Conservation (phyloP, 2,797 vertebrate genomes). For the Oreochromis grahami region DNA sequence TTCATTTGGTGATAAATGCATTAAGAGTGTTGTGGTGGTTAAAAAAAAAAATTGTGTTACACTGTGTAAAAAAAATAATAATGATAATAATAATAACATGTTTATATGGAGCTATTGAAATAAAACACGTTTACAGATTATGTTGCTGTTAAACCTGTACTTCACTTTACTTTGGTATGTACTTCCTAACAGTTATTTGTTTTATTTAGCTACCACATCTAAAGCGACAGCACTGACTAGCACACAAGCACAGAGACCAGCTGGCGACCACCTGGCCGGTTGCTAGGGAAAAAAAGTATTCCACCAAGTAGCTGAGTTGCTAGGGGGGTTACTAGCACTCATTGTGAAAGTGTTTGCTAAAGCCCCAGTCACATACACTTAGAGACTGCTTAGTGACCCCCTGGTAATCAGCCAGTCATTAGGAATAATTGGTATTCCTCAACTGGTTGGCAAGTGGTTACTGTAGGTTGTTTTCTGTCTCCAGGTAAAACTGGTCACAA, state of each 20-base stretch:
- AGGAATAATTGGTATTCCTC: neutral
- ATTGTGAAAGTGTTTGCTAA: neutral
- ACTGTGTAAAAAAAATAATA: neutral
- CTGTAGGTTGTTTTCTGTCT: neutral
- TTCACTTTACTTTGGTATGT: neutral
- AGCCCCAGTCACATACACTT: neutral
- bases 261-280: neutral
- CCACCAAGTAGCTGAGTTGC: neutral
- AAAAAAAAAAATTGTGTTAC: neutral
- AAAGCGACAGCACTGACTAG: neutral
- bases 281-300: neutral
- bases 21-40: neutral
- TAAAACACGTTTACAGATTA: neutral
- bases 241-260: neutral
- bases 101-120: fast-evolving
- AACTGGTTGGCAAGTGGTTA: neutral
- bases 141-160: neutral
- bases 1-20: neutral
- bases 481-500: neutral
- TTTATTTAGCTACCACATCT: neutral
- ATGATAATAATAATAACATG: neutral
- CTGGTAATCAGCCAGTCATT: neutral
- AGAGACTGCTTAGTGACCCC: neutral
- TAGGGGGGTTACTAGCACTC: neutral
- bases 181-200: neutral